phyloP scores from a whole-genome alignment of 2,888 invertebrate species.

The Volucella zonaria region DNA sequence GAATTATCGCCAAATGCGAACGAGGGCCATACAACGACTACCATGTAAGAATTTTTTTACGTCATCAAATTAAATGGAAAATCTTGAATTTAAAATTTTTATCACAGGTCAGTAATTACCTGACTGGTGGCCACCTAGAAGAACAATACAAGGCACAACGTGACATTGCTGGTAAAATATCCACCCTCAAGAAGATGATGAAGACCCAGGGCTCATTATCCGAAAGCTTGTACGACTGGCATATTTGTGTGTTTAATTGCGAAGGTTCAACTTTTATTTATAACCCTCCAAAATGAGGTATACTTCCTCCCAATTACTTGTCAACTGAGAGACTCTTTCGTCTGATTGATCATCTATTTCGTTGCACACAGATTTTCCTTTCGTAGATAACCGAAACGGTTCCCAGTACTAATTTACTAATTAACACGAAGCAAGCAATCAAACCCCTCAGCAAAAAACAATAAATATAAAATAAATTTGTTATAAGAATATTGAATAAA shows the following conservation, averaged over 20 bases:
- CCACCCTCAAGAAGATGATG: slow-evolving; percentile 89
- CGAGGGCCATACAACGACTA: slow-evolving; percentile 86
- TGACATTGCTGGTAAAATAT: slow-evolving; percentile 91
- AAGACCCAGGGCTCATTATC: slow-evolving; percentile 87
- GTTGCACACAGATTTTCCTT: background rate
- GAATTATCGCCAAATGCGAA: slow-evolving; percentile 89
- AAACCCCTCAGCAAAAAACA: too few relatives aligned
- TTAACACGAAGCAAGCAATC: too few relatives aligned
- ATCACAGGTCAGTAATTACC: slow-evolving; percentile 87
- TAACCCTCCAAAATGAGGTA: background rate
- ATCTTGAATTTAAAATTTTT: background rate
- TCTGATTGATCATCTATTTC: slow-evolving; percentile 25
- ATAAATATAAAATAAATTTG: too few relatives aligned
- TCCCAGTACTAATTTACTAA: too few relatives aligned
- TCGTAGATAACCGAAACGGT: too few relatives aligned
- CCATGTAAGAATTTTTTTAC: slow-evolving; percentile 86
- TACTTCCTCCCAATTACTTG: slow-evolving; percentile 7
- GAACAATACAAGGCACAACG: slow-evolving; percentile 95
- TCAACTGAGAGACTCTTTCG: slow-evolving; percentile 31
- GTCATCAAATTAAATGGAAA: background rate
- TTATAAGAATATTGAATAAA: too few relatives aligned
- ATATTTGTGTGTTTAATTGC: slow-evolving; percentile 74
- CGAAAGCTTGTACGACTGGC: slow-evolving; percentile 92
- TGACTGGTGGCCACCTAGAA: slow-evolving; percentile 89
- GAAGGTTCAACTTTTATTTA: slow-evolving; percentile 65